Conservation (phyloP, 2,113 vertebrate genomes). For the Eulacestoma nigropectus region DNA sequence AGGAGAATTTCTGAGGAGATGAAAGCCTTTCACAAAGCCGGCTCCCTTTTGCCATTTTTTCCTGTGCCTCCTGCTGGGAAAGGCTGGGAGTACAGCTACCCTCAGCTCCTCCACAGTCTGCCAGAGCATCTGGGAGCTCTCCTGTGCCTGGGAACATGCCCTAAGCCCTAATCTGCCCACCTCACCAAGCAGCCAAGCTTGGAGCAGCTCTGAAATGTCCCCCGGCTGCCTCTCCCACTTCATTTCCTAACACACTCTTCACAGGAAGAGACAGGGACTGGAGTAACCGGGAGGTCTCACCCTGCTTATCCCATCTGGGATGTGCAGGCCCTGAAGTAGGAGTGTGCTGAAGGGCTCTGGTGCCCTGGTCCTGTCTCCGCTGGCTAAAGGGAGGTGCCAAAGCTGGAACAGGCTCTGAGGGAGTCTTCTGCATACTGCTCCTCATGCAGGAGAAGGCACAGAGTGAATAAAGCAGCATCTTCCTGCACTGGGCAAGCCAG, state of each 20-base stretch:
- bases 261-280: not conserved
- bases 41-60: conserved; percentile 4
- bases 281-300: not conserved
- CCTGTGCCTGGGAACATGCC: not conserved
- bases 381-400: not conserved
- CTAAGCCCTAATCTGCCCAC: not conserved
- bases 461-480: not conserved
- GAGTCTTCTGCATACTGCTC: not conserved
- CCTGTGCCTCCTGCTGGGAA: conserved; percentile 52
- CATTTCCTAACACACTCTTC: not conserved
- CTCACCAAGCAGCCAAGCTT: not conserved
- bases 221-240: not conserved
- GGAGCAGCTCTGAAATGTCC: not conserved
- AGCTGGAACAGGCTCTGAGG: not conserved
- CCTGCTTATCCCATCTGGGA: not conserved
- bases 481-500: not conserved
- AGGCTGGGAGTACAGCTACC: conserved; percentile 28
- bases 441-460: not conserved
- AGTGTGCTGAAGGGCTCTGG: not conserved
- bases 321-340: not conserved
- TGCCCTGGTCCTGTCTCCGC: not conserved
- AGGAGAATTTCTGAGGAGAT: conserved; percentile 58
- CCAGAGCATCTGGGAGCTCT: not conserved
- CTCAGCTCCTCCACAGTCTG: not conserved
- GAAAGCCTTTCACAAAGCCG: conserved; percentile 44